Percentiles rank a stretch among this genome's conserved stretches.
phyloP scores from a whole-genome alignment of 2,113 vertebrate genomes.

The Macaca fascicularis region DNA sequence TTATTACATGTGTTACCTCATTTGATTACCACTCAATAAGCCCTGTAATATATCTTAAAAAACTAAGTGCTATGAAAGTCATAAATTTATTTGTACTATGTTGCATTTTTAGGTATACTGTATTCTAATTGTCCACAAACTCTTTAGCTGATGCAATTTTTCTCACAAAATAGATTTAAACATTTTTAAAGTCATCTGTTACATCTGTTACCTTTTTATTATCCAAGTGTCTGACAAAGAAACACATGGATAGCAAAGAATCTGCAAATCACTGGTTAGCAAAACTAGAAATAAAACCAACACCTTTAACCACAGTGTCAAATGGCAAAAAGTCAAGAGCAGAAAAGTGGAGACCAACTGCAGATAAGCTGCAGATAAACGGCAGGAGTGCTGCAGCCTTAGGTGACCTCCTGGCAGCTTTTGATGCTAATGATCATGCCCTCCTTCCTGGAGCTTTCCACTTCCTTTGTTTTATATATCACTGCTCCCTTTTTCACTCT shows the following conservation, averaged over 20 bases:
- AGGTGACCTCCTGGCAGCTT: not conserved
- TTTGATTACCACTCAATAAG: not conserved
- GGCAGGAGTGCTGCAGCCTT: not conserved
- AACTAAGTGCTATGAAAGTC: not conserved
- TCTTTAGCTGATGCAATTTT: not conserved
- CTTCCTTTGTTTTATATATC: constrained; percentile 31
- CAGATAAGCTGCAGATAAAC: not conserved
- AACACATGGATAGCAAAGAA: not conserved
- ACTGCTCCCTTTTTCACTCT: not conserved
- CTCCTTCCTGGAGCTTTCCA: not conserved
- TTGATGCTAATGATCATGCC: not conserved
- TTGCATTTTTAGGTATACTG: not conserved
- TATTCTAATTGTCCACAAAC: not conserved
- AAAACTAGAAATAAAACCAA: constrained; percentile 17
- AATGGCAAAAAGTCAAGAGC: not conserved
- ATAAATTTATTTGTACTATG: not conserved
- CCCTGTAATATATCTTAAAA: not conserved
- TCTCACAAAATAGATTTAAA: not conserved
- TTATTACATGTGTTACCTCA: not conserved
- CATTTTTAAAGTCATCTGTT: not conserved
- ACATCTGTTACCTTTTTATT: not conserved
- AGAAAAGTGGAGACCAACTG: not conserved
- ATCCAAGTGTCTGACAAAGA: not conserved
- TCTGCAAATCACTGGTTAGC: not conserved
- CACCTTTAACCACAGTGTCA: not conserved